Evolutionary conservation across 2,888 invertebrate genomes (phyloP), one percentile per base, ranked within the genome.

Genomic region (Pelosia muscerda): DNA sequence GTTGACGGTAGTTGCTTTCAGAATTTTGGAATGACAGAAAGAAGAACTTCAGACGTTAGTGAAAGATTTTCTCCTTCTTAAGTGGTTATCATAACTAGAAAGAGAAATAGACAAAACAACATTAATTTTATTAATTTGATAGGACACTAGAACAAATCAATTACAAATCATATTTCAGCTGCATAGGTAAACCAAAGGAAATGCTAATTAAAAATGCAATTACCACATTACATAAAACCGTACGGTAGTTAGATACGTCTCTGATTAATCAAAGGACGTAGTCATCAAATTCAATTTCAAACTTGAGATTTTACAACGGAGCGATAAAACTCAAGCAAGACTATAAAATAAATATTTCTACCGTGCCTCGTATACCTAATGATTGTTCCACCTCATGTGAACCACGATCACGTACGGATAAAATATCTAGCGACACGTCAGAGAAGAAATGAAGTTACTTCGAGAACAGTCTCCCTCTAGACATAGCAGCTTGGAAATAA

Each of bases 381-480:
- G 72, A 83, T 77, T 71, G 69, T 82, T 77, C 76, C 77, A 77
- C 78, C 79, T 83, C 77, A 76, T 78, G 72, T 59, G 74, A 77
- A 88, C 79, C 73, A 76, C 82, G 78, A 82, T 86, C 90, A 90
- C 90, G 90, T 90, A 70, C 76, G 71, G 74, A 76, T 84, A 83
- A 86, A 84, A 89, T 87, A 88, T 84, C 86, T 84, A 76, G 74
- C 70, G 75, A 78, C 78, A 74, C 72, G 57, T 71, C 76, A 69
- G 73, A 72, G 81, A 79, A 78, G 78, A 77, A 83, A 84, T 84
- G 81, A 23, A 55, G 13, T 28, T 81, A 82, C 80, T 84, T 74
- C 76, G 78, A 81, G 82, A 81, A 83, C 72, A 74, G 73, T 80
- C 76, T 77, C 81, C 76, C 76, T 84, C 80, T 82, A 77, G 78